Conservation (phyloP, 37 sponge, comb jelly and placozoan genomes). For the Axinella damicornis region DNA sequence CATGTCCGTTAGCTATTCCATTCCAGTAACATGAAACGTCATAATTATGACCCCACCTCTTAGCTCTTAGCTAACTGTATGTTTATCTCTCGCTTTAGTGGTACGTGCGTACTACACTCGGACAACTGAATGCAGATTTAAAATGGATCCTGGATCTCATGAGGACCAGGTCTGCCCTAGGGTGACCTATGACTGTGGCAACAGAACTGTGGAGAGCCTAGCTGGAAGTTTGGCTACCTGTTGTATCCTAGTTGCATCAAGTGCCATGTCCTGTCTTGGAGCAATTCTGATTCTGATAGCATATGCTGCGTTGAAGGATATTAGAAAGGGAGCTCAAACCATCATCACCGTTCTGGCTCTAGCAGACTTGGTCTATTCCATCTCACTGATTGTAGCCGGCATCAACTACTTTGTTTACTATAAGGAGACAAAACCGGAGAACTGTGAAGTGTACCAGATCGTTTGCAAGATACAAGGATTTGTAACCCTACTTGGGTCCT, state of each 20-base stretch:
- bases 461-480: slow-evolving; percentile 56
- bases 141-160: too few species aligned
- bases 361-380: slow-evolving; percentile 44
- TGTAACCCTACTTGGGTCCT: slow-evolving; percentile 48
- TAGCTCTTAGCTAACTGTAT: too few species aligned
- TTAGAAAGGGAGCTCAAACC: slow-evolving; percentile 25
- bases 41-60: too few species aligned
- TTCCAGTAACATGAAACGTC: too few species aligned
- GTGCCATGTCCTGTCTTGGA: slow-evolving; percentile 41
- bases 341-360: slow-evolving; percentile 57
- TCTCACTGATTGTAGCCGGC: slow-evolving; percentile 34
- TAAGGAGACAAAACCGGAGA: not conserved
- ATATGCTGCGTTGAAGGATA: slow-evolving; percentile 24
- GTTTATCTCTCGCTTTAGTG: too few species aligned
- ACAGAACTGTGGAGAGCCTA: too few species aligned
- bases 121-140: too few species aligned
- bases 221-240: not conserved
- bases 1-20: too few species aligned
- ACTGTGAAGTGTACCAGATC: not conserved
- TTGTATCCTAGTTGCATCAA: slow-evolving; percentile 18
- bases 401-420: slow-evolving; percentile 5
- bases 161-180: too few species aligned
- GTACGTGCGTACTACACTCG: too few species aligned
- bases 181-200: too few species aligned
- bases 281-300: slow-evolving; percentile 45